A percentile compares a stretch with the other conserved stretches of the same genome.
phyloP scores from a whole-genome alignment of 2,888 invertebrate species.

The Tetranychus piercei region DNA sequence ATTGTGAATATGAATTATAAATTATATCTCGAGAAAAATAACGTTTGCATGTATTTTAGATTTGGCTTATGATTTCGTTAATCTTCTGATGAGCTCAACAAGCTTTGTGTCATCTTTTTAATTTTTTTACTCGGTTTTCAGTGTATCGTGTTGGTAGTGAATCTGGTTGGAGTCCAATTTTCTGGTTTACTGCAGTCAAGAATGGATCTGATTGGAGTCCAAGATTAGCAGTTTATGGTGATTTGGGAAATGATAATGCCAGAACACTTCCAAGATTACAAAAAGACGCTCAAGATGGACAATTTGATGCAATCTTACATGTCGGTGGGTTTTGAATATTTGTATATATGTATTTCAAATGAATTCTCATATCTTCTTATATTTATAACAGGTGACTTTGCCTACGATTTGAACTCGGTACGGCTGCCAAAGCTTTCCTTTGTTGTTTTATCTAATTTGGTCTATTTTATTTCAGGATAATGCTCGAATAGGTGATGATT shows the following conservation, averaged over 20 bases:
- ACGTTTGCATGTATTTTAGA: no score
- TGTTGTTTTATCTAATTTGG: slow-evolving; percentile 30
- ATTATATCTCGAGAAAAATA: neutral
- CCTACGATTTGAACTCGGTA: slow-evolving; percentile 21
- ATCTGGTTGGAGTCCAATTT: slow-evolving; percentile 30
- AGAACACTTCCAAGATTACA: slow-evolving; percentile 17
- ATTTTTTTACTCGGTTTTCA: slow-evolving; percentile 18
- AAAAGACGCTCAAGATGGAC: slow-evolving; percentile 16
- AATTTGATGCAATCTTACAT: slow-evolving; percentile 21
- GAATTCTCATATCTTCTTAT: neutral
- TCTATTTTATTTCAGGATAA: slow-evolving; percentile 30
- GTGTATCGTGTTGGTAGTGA: slow-evolving; percentile 29
- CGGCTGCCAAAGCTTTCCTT: slow-evolving; percentile 20
- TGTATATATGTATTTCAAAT: neutral
- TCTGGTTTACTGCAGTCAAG: slow-evolving; percentile 30
- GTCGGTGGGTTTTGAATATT: slow-evolving; percentile 10
- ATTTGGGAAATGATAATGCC: slow-evolving; percentile 28
- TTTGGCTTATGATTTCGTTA: neutral
- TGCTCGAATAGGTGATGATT: slow-evolving; percentile 51
- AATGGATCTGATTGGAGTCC: slow-evolving; percentile 28
- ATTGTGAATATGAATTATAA: neutral
- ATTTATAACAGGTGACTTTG: slow-evolving; percentile 20
- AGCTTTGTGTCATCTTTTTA: neutral
- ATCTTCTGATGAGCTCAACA: neutral
- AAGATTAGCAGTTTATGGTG: slow-evolving; percentile 31